A percentile compares a stretch with the other conserved stretches of the same genome.
These are phyloP conservation scores for Heterodera carotae DNA, from an alignment of 1,140 invertebrate species.

Conservation along the genomic window DNA sequence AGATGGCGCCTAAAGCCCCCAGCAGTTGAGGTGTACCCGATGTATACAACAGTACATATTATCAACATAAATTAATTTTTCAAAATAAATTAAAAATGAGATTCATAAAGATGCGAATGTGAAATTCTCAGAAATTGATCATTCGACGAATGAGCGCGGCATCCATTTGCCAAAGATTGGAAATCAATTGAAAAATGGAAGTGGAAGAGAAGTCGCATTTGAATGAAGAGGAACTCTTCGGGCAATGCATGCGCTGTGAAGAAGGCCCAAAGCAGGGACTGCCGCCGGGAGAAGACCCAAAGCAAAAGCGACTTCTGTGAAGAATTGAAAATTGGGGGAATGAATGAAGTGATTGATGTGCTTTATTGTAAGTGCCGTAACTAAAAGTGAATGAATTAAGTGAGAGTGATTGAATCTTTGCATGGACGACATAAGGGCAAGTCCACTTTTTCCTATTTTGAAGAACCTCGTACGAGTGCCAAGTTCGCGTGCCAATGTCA, in stretches of 20 bases:
- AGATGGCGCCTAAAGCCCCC: no score
- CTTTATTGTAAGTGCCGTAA: not conserved
- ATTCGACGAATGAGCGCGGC: not conserved
- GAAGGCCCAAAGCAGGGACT: constrained; percentile 66
- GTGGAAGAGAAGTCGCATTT: not conserved
- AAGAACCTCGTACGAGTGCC: constrained; percentile 21
- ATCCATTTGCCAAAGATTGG: constrained; percentile 21
- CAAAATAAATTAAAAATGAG: not conserved
- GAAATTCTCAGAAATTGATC: not conserved
- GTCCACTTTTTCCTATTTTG: not conserved
- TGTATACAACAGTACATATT: no score
- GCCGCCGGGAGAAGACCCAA: constrained; percentile 77
- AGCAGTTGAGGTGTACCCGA: no score
- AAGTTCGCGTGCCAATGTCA: constrained; percentile 74
- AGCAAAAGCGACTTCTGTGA: constrained; percentile 10
- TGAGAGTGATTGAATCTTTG: no score
- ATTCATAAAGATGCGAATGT: not conserved
- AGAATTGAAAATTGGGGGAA: not conserved
- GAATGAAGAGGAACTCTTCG: constrained; percentile 15
- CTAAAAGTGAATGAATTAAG: no score
- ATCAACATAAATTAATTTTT: not conserved
- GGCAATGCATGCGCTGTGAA: constrained; percentile 57
- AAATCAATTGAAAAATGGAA: constrained; percentile 21
- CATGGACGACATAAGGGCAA: not conserved
- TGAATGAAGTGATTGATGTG: not conserved